Conservation (phyloP, 2,888 invertebrate species). For the Agelastica alni region DNA sequence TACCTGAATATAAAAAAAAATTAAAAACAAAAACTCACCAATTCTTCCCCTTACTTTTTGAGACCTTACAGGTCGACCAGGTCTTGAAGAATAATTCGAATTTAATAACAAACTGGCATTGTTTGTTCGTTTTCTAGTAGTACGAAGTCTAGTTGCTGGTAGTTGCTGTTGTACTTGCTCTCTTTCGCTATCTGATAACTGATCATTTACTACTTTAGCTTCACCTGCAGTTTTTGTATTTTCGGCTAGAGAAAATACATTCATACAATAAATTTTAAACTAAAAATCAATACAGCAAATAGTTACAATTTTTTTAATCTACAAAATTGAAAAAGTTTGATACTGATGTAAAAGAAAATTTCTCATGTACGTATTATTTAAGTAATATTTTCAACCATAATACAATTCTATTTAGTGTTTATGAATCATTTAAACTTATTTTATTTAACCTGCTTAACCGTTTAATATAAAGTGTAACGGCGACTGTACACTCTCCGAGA, state of each 20-base stretch:
- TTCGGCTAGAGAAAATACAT: background rate
- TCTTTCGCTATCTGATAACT: constrained; percentile 18
- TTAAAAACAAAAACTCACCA: constrained; percentile 3
- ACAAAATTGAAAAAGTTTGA: no score
- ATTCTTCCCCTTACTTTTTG: constrained; percentile 8
- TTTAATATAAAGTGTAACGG: no score
- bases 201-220: constrained; percentile 8
- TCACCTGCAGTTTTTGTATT: constrained; percentile 3
- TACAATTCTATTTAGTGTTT: no score
- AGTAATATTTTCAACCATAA: no score
- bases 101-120: constrained; percentile 6
- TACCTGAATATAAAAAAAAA: no score
- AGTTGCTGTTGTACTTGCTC: background rate
- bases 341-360: no score
- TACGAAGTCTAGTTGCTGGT: constrained; percentile 24
- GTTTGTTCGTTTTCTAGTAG: constrained; percentile 16
- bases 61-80: background rate
- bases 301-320: no score
- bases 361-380: no score
- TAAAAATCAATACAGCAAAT: no score
- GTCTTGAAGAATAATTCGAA: constrained; percentile 12
- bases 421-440: no score
- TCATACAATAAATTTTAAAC: background rate
- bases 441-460: no score
- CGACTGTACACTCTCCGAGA: no score